These are phyloP conservation scores for Petroica traversi DNA, from an alignment of 2,113 vertebrate genomes.

Conservation along the genomic window DNA sequence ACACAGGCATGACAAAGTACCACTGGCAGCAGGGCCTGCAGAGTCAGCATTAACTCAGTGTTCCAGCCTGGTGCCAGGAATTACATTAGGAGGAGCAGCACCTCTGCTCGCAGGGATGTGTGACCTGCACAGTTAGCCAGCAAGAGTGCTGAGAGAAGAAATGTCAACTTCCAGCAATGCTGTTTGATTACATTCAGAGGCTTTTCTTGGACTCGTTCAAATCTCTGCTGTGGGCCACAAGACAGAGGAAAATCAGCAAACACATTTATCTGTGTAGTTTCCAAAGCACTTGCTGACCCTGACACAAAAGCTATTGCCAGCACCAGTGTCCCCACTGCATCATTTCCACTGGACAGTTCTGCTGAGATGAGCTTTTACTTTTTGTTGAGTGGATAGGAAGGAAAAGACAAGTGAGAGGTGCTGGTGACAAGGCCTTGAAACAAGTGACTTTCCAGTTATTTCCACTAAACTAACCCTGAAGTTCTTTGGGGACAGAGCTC, in stretches of 20 bases:
- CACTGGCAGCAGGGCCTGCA: neutral
- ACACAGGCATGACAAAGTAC: slow-evolving; percentile 1
- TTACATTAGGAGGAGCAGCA: neutral
- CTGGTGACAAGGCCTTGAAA: neutral
- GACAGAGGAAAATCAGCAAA: neutral
- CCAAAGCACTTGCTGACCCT: neutral
- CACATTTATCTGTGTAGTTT: neutral
- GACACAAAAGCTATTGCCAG: neutral
- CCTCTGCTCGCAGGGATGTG: neutral
- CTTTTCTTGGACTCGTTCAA: neutral
- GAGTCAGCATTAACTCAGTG: slow-evolving; percentile 22
- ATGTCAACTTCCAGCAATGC: neutral
- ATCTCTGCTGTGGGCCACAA: neutral
- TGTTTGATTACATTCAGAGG: neutral
- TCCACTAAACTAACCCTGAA: neutral
- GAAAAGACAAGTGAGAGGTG: neutral
- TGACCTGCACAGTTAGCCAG: neutral
- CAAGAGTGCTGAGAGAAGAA: neutral
- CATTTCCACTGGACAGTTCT: neutral
- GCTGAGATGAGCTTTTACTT: neutral
- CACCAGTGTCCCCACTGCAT: neutral
- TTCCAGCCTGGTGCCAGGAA: slow-evolving; percentile 1
- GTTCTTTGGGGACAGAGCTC: neutral
- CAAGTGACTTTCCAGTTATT: slow-evolving; percentile 1
- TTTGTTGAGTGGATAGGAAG: neutral